Evolutionary conservation across 2,888 invertebrate genomes (phyloP), one percentile per base, ranked within the genome.

Genomic region (Sesia apiformis): DNA sequence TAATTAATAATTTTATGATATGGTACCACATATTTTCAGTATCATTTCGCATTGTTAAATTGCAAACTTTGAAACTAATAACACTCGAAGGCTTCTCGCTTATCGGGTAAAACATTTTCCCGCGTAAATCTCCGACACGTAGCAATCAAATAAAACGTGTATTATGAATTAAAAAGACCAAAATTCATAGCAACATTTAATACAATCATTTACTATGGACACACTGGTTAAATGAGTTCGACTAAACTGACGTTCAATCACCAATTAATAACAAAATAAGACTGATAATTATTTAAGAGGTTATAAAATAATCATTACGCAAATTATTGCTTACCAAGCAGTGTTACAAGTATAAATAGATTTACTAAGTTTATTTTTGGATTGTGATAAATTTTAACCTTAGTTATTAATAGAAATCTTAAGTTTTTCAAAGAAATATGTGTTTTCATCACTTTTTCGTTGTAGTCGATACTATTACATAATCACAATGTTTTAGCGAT

Each of bases 391-490:
- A 46, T 46, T 46, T 23, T 23, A 23, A 46, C 46, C 46, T 8
- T 23, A n/a, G 46, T 46, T 50, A 38, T 38, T 38, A 50, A 50
- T 50, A 50, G 50, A 50, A 38, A 50, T 38, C 8, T 4, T 50
- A 3, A 3, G 8, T 23, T 50, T 49, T 52, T 53, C n/a, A 55
- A 52, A 38, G 40, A 54, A 62, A 66, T 63, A 62, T 67, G 67
- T 66, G 65, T 73, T 65, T 72, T 75, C 70, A 74, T 66, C 67
- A 71, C 55, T 58, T 60, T 41, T 58, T 60, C 58, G 64, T 63
- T 58, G 49, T 54, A 63, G 56, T 58, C 55, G 56, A 64, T 67
- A 64, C 60, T 67, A 69, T 86, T 85, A 86, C 76, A 86, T 86
- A 86, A 86, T 68, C 71, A 62, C 56, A 57, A 56, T 59, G 57